These are phyloP conservation scores for Drosophila antonietae DNA, from an alignment of 2,888 invertebrate species.

Conservation along the genomic window DNA sequence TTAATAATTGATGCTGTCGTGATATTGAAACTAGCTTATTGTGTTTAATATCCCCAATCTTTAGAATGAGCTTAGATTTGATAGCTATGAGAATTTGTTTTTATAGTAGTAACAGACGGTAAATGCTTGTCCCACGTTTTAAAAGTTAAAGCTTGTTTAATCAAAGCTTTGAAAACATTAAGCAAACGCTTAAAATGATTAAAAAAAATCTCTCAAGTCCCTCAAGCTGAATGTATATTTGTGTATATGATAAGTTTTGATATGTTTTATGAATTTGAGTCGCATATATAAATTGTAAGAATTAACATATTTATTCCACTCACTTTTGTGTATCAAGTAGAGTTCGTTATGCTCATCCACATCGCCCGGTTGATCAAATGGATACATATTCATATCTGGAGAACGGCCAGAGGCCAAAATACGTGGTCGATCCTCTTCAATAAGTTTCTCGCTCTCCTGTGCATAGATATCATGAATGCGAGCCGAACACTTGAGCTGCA, in stretches of 20 bases:
- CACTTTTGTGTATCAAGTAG: slow-evolving; percentile 83
- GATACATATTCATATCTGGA: slow-evolving; percentile 83
- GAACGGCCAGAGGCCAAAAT: slow-evolving; percentile 84
- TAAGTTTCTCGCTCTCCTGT: slow-evolving; percentile 82
- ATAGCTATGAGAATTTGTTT: not conserved
- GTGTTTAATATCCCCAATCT: not conserved
- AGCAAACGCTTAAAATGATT: too few species aligned
- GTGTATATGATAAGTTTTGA: not conserved
- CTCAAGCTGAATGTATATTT: not conserved
- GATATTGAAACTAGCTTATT: too few species aligned
- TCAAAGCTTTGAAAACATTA: not conserved
- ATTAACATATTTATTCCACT: slow-evolving; percentile 37
- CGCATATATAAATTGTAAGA: not conserved
- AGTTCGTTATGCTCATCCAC: slow-evolving; percentile 82
- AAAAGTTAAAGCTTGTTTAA: not conserved
- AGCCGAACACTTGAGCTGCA: slow-evolving; percentile 83
- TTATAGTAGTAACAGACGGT: not conserved
- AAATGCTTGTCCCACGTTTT: too few species aligned
- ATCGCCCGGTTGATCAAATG: slow-evolving; percentile 82
- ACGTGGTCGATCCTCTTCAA: slow-evolving; percentile 84
- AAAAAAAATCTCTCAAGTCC: too few species aligned
- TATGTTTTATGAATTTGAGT: not conserved
- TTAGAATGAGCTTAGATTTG: not conserved
- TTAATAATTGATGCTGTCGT: too few species aligned
- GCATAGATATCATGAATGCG: slow-evolving; percentile 84